phyloP scores from a whole-genome alignment of 2,888 invertebrate genomes.

The Chalcosyrphus nemorum region DNA sequence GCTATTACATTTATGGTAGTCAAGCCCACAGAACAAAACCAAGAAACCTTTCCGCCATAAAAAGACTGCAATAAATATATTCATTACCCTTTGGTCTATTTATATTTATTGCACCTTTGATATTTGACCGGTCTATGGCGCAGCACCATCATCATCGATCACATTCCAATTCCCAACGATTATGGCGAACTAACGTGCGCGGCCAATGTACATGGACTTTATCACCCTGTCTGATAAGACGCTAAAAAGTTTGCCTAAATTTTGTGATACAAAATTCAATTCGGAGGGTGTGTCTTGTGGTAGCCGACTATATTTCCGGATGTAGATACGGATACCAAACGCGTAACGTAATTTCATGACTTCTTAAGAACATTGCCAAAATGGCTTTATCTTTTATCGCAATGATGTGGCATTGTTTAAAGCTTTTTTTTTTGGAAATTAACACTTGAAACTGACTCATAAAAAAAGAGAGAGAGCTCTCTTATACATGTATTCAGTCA shows the following conservation, averaged over 20 bases:
- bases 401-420: conserved; percentile 34
- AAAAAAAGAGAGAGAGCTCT: conserved; percentile 1
- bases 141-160: background rate
- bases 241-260: background rate
- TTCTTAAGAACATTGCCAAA: conserved; percentile 28
- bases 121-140: background rate
- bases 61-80: background rate
- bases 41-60: background rate
- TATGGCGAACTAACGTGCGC: background rate
- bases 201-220: conserved; percentile 12
- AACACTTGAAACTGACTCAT: background rate
- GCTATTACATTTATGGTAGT: background rate
- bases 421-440: conserved; percentile 13
- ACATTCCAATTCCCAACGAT: background rate
- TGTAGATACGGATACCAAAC: background rate
- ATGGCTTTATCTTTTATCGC: conserved; percentile 14
- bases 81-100: background rate
- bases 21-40: background rate
- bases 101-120: conserved; percentile 7
- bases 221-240: background rate
- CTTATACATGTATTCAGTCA: background rate
- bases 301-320: background rate
- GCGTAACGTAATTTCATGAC: conserved; percentile 12
- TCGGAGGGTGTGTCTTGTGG: background rate
- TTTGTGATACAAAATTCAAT: background rate